Percentiles rank a stretch among this genome's conserved stretches.
Evolutionary conservation across 2,888 invertebrate species (phyloP).

Genomic region (Sinhomidia bicolor): DNA sequence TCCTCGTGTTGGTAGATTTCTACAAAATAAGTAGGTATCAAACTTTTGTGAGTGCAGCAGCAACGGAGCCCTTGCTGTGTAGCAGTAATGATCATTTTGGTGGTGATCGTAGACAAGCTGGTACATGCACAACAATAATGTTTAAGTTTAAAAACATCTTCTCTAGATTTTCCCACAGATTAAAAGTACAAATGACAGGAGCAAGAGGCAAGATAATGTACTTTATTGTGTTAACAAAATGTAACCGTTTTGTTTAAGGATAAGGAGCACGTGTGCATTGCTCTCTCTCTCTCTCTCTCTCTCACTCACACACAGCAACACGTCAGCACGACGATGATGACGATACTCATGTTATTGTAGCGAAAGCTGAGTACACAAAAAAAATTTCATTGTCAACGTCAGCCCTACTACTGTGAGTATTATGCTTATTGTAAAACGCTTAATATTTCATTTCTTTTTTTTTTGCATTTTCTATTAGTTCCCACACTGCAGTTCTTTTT

Average conservation of each 20-base stretch:
- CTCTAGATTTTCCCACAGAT: slow-evolving; percentile 28
- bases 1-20: too few species aligned
- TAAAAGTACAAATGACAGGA: slow-evolving; percentile 12
- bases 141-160: too few species aligned
- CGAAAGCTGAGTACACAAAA: background rate
- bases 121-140: too few species aligned
- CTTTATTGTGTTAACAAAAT: slow-evolving; percentile 26
- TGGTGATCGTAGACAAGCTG: too few species aligned
- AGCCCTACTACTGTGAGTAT: too few species aligned
- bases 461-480: background rate
- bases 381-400: background rate
- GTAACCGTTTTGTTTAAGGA: slow-evolving; percentile 3
- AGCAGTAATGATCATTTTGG: too few species aligned
- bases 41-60: too few species aligned
- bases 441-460: background rate
- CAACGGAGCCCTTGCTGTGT: too few species aligned
- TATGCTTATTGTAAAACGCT: too few species aligned
- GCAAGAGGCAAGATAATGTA: background rate
- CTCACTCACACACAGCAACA: background rate
- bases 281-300: background rate
- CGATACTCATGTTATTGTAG: background rate
- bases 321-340: too few species aligned
- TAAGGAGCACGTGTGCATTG: slow-evolving; percentile 19
- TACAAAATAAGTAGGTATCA: too few species aligned
- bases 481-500: background rate